phyloP scores from a whole-genome alignment of 2,797 vertebrate species.

The Myiothlypis coronata region DNA sequence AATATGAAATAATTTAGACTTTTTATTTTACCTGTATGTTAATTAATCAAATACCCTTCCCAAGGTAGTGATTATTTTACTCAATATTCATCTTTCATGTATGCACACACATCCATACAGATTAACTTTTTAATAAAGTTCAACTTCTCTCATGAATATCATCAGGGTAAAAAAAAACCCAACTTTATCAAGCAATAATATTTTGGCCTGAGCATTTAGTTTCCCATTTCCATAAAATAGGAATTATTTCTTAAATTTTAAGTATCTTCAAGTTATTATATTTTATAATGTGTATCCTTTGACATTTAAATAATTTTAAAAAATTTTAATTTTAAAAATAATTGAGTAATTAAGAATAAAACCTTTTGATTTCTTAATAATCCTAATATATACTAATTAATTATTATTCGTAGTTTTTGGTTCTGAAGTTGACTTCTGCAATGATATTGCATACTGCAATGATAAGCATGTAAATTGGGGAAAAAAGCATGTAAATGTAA shows the following conservation, averaged over 20 bases:
- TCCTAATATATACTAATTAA: neutral
- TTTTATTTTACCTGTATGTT: neutral
- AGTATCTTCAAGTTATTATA: neutral
- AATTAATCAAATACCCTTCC: constrained; percentile 17
- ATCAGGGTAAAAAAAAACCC: neutral
- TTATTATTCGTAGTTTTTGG: neutral
- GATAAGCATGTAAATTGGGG: neutral
- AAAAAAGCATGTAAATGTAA: neutral
- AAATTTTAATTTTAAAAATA: neutral
- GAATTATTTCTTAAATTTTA: neutral
- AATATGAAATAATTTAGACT: neutral
- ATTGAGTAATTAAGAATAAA: neutral
- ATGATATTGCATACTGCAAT: neutral
- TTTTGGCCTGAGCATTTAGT: neutral
- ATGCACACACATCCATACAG: neutral
- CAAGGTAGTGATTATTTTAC: neutral
- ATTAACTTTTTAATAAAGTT: neutral
- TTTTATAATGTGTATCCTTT: neutral
- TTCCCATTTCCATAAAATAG: neutral
- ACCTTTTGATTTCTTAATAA: neutral
- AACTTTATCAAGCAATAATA: neutral
- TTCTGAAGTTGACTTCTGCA: neutral
- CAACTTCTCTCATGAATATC: neutral
- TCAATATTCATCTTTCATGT: neutral
- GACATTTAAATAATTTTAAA: neutral